Conservation (phyloP, 2,113 vertebrate species). For the Upupa epops region DNA sequence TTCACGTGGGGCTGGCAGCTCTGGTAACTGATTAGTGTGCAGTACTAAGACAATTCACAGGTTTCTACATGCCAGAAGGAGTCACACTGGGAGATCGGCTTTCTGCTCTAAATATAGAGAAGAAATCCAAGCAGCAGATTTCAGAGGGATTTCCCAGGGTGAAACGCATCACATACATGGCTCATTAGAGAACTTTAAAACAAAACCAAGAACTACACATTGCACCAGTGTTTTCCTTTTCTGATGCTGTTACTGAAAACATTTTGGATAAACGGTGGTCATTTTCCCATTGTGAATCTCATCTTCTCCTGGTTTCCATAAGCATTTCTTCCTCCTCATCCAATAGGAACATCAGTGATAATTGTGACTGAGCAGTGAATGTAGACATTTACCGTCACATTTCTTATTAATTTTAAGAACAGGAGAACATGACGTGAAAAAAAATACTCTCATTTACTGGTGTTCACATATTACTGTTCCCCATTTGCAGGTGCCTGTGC, state of each 20-base stretch:
- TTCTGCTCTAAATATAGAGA: constrained; percentile 61
- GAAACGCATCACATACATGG: constrained; percentile 44
- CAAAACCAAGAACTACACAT: constrained; percentile 24
- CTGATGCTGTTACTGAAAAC: not conserved
- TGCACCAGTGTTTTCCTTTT: constrained; percentile 31
- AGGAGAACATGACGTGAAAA: not conserved
- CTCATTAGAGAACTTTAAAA: constrained; percentile 63
- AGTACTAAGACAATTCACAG: constrained; percentile 50
- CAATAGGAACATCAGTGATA: not conserved
- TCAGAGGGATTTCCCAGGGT: constrained; percentile 65
- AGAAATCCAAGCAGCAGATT: constrained; percentile 57
- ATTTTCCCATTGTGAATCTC: constrained; percentile 26
- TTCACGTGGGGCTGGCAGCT: constrained; percentile 29
- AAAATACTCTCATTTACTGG: not conserved
- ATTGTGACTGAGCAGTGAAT: not conserved
- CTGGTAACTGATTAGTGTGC: constrained; percentile 31
- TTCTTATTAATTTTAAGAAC: not conserved
- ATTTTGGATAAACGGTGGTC: constrained; percentile 40
- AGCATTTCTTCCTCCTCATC: not conserved
- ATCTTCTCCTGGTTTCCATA: not conserved
- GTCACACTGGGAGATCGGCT: constrained; percentile 56
- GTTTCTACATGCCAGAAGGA: constrained; percentile 57
- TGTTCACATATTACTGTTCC: accelerated
- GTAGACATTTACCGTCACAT: not conserved
- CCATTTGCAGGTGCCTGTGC: not conserved